Evolutionary conservation across 2,888 invertebrate genomes (phyloP).

Genomic region (Drosophila monieri): DNA sequence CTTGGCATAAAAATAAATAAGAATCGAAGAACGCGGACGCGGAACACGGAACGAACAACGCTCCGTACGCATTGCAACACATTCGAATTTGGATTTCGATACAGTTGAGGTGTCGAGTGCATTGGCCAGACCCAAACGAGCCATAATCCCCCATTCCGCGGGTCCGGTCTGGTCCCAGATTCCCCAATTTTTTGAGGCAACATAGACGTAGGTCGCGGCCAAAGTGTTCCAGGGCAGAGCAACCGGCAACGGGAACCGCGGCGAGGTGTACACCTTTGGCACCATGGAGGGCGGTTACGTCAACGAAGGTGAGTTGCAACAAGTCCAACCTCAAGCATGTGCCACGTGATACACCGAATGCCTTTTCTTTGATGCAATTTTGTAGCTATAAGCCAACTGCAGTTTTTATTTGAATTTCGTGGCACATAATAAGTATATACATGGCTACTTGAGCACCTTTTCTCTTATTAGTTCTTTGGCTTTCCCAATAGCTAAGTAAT

Average conservation of each 20-base stretch:
- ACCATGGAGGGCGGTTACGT: constrained; percentile 84
- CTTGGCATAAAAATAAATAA: constrained; percentile 64
- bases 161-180: background rate
- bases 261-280: constrained; percentile 82
- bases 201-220: constrained; percentile 72
- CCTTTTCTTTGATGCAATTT: constrained; percentile 21
- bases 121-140: constrained; percentile 50
- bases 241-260: constrained; percentile 56
- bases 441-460: background rate
- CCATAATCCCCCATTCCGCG: constrained; percentile 2
- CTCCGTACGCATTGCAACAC: constrained; percentile 37
- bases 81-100: constrained; percentile 19
- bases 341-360: constrained; percentile 17
- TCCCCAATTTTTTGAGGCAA: constrained; percentile 17
- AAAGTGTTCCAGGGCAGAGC: constrained; percentile 60
- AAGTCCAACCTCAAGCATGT: constrained; percentile 15
- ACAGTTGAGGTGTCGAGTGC: constrained; percentile 61
- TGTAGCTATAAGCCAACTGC: background rate
- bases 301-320: constrained; percentile 82
- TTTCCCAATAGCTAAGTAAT: background rate
- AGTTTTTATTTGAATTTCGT: background rate
- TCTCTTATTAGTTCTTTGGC: background rate
- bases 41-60: constrained; percentile 26
- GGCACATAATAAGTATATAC: background rate
- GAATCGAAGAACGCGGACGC: constrained; percentile 45